Percentiles rank a stretch among this genome's conserved stretches.
Evolutionary conservation across 2,113 vertebrate genomes (phyloP).

Genomic region (Mormoops blainvillei): DNA sequence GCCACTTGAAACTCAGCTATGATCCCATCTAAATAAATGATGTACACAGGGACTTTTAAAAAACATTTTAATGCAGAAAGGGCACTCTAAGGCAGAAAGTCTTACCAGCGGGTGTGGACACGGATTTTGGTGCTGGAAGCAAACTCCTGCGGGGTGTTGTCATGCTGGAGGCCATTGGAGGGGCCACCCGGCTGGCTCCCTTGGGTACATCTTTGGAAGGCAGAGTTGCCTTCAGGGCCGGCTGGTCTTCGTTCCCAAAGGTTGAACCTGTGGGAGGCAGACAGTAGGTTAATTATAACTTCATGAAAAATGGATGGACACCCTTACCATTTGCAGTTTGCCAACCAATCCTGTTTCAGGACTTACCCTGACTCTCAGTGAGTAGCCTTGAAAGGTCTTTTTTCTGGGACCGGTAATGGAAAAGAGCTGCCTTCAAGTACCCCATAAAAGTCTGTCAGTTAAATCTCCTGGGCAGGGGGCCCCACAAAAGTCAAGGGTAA

Average conservation of each 20-base stretch:
- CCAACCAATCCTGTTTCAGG: background rate
- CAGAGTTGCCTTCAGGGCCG: slow-evolving; percentile 72
- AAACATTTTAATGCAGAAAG: background rate
- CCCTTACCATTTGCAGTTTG: slow-evolving; percentile 1
- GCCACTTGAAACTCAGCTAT: background rate
- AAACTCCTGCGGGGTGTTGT: slow-evolving; percentile 84
- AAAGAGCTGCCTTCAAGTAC: background rate
- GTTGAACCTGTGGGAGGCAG: slow-evolving; percentile 82
- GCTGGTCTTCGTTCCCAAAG: slow-evolving; percentile 85
- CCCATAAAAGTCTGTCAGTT: background rate
- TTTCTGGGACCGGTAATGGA: background rate
- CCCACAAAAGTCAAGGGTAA: background rate
- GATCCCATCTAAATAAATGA: background rate
- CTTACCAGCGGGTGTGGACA: slow-evolving; percentile 78
- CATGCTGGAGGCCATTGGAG: slow-evolving; percentile 74
- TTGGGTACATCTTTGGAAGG: slow-evolving; percentile 80
- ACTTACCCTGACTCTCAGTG: background rate
- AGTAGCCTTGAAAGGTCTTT: background rate
- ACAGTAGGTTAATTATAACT: slow-evolving; percentile 64
- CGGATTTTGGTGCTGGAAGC: slow-evolving; percentile 83
- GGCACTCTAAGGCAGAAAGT: background rate
- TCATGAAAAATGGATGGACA: slow-evolving; percentile 73
- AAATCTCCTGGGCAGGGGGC: background rate
- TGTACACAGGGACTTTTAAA: background rate
- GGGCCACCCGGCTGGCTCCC: slow-evolving; percentile 67